A percentile compares a stretch with the other conserved stretches of the same genome.
Evolutionary conservation across 2,113 vertebrate genomes (phyloP).

Genomic region (Benthochromis sp.): DNA sequence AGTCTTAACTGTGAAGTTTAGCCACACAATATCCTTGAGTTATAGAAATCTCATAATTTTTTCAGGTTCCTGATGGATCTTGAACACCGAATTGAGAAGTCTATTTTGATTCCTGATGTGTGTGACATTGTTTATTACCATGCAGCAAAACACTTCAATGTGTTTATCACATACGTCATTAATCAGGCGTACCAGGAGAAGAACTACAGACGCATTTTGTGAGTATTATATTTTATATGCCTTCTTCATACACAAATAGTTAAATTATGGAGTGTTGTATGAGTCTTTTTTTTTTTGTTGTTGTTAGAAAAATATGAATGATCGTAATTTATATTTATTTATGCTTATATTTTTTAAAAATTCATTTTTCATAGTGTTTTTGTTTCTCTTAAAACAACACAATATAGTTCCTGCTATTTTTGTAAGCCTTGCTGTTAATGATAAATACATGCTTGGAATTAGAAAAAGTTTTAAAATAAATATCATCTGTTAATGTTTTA

Average conservation of each 20-base stretch:
- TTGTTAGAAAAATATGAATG: neutral
- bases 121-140: slow-evolving; percentile 89
- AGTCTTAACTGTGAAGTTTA: neutral
- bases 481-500: neutral
- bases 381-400: neutral
- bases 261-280: neutral
- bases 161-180: slow-evolving; percentile 91
- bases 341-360: neutral
- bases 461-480: neutral
- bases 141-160: slow-evolving; percentile 78
- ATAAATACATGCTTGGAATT: neutral
- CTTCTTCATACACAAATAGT: neutral
- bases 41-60: neutral
- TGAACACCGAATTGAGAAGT: slow-evolving; percentile 89
- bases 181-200: slow-evolving; percentile 97
- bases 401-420: neutral
- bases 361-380: neutral
- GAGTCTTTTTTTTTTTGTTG: neutral
- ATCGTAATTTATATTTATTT: neutral
- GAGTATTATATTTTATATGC: slow-evolving; percentile 55
- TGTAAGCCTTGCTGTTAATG: neutral
- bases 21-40: neutral
- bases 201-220: slow-evolving; percentile 90
- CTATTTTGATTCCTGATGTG: slow-evolving; percentile 86
- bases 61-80: slow-evolving; percentile 89